phyloP scores from a whole-genome alignment of 2,797 vertebrate genomes.

The Eidolon dupreanum region DNA sequence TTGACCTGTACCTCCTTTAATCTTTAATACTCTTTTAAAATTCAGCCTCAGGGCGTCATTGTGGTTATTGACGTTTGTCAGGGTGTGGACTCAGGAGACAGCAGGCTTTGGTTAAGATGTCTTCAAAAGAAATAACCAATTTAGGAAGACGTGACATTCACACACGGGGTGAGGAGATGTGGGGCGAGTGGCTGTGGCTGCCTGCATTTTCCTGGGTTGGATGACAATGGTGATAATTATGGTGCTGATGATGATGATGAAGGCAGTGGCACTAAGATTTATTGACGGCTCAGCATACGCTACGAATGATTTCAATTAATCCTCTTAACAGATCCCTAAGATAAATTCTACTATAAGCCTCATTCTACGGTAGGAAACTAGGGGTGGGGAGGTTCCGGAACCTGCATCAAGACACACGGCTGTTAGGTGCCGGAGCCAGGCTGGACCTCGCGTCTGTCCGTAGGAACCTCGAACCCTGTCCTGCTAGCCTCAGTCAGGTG shows the following conservation, averaged over 20 bases:
- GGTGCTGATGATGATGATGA: fast-evolving
- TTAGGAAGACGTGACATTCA: conserved; percentile 77
- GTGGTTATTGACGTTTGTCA: conserved; percentile 82
- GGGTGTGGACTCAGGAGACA: conserved; percentile 77
- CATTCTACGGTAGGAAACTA: not conserved
- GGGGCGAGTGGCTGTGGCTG: fast-evolving
- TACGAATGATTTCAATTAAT: not conserved
- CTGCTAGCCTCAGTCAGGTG: fast-evolving
- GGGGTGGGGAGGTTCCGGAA: not conserved
- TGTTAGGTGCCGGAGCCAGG: not conserved
- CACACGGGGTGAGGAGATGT: not conserved
- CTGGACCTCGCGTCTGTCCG: not conserved
- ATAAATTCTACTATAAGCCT: no score
- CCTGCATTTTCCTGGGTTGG: not conserved
- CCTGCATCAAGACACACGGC: not conserved
- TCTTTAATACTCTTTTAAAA: conserved; percentile 85
- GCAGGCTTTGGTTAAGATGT: conserved; percentile 82
- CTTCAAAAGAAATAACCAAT: conserved; percentile 80
- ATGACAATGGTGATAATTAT: fast-evolving
- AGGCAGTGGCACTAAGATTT: not conserved
- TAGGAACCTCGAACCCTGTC: not conserved
- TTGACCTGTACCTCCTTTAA: conserved; percentile 85
- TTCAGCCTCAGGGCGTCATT: conserved; percentile 84
- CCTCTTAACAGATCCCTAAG: not conserved
- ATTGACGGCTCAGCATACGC: not conserved